Evolutionary conservation across 2,888 invertebrate genomes (phyloP), one percentile per base, ranked within the genome.

Genomic region (Panopea generosa): DNA sequence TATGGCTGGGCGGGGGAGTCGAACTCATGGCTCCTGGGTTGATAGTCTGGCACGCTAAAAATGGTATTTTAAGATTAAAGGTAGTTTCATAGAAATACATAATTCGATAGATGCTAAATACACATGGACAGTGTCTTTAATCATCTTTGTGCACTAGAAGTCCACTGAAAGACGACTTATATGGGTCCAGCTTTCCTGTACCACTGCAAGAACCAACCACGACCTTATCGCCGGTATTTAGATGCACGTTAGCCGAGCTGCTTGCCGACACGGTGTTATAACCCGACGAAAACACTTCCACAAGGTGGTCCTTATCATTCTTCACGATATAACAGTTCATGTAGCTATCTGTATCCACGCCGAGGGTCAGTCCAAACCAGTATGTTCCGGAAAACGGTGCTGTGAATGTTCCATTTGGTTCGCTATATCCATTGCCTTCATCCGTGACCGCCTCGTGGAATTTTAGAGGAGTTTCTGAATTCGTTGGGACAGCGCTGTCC

Each of bases 261-360:
- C 66, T 61, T 22, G 66, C 66, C 49, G 72, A 50, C 33, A 49
- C 65, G 11, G 56, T 53, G 11, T 50, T 56, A 20, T 43, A 53
- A 4, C 45, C 43, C 33, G 72, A 72, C 3, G 66, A 49, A 56
- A 55, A 72, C 18, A 66, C 60, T 38, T 72, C 72, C 2, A 56
- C 45, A 14, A 72, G 49, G 24, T 66, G 52, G 16, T 33, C 33
- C 38, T 20, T 33, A 2, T 40, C 47, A 40, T 72, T 72, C 33
- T 66, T 52, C 4, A 72, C 61, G n/a, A 72, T 60, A 26, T 72
- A 72, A 47, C 72, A 72, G 24, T 52, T 65, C 53, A 61, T n/a
- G 40, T 61, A 65, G 22, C 53, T 45, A n/a, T 52, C 40, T 2
- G 72, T 66, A 0, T 49, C 29, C 14, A 55, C 66, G n/a, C 52